Evolutionary conservation across 2,113 vertebrate species (phyloP).

Genomic region (Saguinus imperator): DNA sequence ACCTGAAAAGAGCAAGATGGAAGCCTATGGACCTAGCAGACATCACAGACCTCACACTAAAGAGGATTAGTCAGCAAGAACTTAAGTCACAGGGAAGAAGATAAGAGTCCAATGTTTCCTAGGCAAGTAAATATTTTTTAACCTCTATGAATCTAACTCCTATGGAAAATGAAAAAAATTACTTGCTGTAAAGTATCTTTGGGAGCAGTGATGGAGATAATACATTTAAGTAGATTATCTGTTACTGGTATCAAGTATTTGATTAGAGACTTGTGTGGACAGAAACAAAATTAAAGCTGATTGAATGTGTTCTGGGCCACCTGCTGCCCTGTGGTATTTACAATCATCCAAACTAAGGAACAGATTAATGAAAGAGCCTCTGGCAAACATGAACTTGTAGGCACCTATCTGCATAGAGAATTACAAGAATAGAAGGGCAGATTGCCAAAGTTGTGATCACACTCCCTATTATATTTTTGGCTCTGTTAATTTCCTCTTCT

Average conservation of each 20-base stretch:
- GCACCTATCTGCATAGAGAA: not conserved
- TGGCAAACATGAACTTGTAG: not conserved
- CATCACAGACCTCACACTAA: not conserved
- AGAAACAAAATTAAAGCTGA: not conserved
- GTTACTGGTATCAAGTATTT: not conserved
- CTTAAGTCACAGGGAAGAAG: not conserved
- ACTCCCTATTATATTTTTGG: not conserved
- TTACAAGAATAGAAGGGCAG: not conserved
- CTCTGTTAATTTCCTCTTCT: not conserved
- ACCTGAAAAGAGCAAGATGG: not conserved
- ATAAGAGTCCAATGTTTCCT: not conserved
- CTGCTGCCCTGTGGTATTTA: not conserved
- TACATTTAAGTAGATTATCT: not conserved
- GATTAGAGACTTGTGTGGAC: not conserved
- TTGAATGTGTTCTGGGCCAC: not conserved
- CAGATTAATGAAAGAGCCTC: not conserved
- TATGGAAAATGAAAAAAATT: not conserved
- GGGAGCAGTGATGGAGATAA: not conserved
- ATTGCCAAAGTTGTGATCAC: too few relatives aligned
- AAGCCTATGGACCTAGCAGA: not conserved
- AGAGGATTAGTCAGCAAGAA: not conserved
- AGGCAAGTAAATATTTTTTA: not conserved
- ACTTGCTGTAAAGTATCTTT: not conserved
- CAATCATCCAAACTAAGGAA: not conserved
- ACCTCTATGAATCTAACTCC: not conserved